Conservation (phyloP, 2,113 vertebrate species). For the Neodon shergylaensis region DNA sequence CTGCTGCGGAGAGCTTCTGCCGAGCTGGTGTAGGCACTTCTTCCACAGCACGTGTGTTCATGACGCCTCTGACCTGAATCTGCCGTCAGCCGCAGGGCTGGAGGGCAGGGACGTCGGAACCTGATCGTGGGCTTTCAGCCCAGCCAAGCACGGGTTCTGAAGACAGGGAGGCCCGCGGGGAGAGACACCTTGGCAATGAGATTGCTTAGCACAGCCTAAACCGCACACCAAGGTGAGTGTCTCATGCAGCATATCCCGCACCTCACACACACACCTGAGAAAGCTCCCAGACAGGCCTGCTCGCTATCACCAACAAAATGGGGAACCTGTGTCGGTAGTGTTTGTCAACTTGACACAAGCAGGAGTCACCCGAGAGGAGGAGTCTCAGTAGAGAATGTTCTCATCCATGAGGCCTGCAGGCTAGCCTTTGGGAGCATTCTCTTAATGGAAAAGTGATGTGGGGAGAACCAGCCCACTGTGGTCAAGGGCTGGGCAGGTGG, state of each 20-base stretch:
- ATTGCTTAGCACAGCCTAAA: background rate
- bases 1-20: background rate
- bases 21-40: background rate
- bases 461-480: background rate
- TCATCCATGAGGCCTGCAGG: background rate
- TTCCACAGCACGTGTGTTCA: background rate
- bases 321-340: background rate
- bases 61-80: conserved; percentile 49
- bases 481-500: background rate
- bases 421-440: background rate
- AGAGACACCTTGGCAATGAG: background rate
- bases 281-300: background rate
- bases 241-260: background rate
- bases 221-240: background rate
- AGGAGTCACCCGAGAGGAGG: background rate
- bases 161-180: background rate
- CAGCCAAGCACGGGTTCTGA: background rate
- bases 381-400: background rate
- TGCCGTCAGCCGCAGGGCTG: background rate
- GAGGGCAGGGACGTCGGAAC: background rate
- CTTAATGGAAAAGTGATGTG: background rate
- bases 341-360: background rate
- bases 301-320: background rate
- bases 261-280: too few species aligned
- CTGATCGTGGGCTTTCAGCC: background rate